Base-by-base conservation (phyloP, 2,888 invertebrate genomes). In the Drosophila buzzatii region DNA sequence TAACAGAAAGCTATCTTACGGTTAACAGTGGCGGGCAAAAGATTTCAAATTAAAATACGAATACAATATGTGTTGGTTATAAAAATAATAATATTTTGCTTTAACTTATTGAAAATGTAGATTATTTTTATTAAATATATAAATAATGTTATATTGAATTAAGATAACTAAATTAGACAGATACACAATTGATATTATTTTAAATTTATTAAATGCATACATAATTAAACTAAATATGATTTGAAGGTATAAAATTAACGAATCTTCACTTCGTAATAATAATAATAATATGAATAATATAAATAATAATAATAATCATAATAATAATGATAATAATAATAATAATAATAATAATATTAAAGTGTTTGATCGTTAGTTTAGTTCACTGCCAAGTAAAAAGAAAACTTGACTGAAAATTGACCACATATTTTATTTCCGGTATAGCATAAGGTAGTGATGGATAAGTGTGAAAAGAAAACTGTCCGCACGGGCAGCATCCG, bases 21-120 rank as follows among this genome's bases (percentile, higher is more conserved):
- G 18, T 33, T 53, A 39, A 62, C 49, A 42, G 10, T 55, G 63
- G 37, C 63, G 70, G 33, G 42, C 3, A 47, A 20, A n/a, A 7
- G 2, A 41, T 55, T 41, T 39, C 2, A 0, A 39, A 35, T 39
- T 27, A 0, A 4, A 39, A 39, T 16, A 18, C 2, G 9, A n/a
- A n/a, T 9, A 27, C 9, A 27, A 27, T 27, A 27, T 27, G 4
- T 6, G 27, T 27, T 27, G 5, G n/a, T 16, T 47, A 16, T 27
- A 14, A 8, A 45, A 45, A 3, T 41, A 41, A n/a, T 1, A n/a
- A 33, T 3, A 2, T 33, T 33, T 9, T 33, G 33, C 9, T 33
- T 33, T 33, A 9, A 9, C 9, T 31, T 31, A 1, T 31, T 33
- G 33, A 9, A 33, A 33, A 33, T 33, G 1, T 8, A 2, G 9